Percentiles rank a stretch among this genome's conserved stretches.
phyloP scores from a whole-genome alignment of 1,140 invertebrate genomes.

The Pogonus chalceus region DNA sequence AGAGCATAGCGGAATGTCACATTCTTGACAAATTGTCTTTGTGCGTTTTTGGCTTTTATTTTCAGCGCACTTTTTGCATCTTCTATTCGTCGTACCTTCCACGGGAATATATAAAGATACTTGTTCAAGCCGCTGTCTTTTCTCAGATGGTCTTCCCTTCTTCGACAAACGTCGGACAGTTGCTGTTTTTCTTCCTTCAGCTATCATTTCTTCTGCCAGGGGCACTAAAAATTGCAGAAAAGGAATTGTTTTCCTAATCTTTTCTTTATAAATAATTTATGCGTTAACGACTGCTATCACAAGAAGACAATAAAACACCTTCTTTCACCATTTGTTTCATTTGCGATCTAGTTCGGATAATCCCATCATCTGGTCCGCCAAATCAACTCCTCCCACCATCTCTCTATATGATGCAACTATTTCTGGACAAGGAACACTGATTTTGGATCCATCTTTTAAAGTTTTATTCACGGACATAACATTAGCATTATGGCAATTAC shows the following conservation, averaged over 20 bases:
- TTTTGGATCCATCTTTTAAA: constrained; percentile 19
- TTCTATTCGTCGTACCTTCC: neutral
- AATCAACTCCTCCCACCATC: constrained; percentile 25
- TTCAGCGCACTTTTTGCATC: neutral
- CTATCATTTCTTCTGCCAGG: constrained; percentile 13
- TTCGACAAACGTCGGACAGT: too few species aligned
- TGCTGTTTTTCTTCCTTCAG: constrained; percentile 12
- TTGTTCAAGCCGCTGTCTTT: too few species aligned
- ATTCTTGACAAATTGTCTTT: too few species aligned
- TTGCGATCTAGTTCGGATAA: constrained; percentile 20
- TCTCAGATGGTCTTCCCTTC: too few species aligned
- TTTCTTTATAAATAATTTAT: constrained; percentile 13
- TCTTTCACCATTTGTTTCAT: constrained; percentile 25
- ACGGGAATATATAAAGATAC: too few species aligned
- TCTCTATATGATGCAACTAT: constrained; percentile 25
- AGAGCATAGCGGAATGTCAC: too few species aligned
- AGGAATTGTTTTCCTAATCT: constrained; percentile 11
- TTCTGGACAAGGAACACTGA: constrained; percentile 19
- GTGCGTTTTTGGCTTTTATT: too few species aligned
- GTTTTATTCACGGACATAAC: too few species aligned
- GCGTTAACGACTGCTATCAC: constrained; percentile 12
- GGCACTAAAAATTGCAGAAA: constrained; percentile 8
- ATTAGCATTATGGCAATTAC: constrained; percentile 13
- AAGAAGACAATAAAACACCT: constrained; percentile 17
- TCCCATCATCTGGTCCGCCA: too few species aligned